phyloP scores from a whole-genome alignment of 2,888 invertebrate genomes.

The Sinhomidia bicolor region DNA sequence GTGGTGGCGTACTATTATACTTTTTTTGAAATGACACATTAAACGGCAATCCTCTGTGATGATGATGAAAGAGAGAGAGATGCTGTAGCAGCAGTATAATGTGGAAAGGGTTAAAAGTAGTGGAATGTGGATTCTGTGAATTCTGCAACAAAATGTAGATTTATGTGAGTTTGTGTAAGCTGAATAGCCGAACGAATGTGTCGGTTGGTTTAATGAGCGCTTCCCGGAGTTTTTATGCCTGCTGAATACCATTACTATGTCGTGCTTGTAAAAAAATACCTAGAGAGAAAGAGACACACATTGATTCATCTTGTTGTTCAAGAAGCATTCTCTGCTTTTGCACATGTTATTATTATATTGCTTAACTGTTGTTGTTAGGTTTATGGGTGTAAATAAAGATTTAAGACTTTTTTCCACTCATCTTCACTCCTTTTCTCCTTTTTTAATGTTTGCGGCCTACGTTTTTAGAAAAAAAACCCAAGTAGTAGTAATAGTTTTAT shows the following conservation, averaged over 20 bases:
- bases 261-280: not conserved
- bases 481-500: not conserved
- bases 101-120: not conserved
- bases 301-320: slow-evolving; percentile 15
- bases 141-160: slow-evolving; percentile 60
- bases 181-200: slow-evolving; percentile 43
- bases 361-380: slow-evolving; percentile 11
- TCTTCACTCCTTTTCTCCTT: not conserved
- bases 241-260: slow-evolving; percentile 42
- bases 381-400: slow-evolving; percentile 32
- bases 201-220: slow-evolving; percentile 61
- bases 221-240: slow-evolving; percentile 66
- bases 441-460: not conserved
- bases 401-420: slow-evolving; percentile 18
- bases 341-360: not conserved
- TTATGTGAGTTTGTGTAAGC: slow-evolving; percentile 55
- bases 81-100: not conserved
- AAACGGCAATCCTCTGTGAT: slow-evolving; percentile 12
- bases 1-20: slow-evolving; percentile 47
- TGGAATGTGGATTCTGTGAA: slow-evolving; percentile 66
- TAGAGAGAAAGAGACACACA: slow-evolving; percentile 16
- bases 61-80: not conserved
- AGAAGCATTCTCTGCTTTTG: slow-evolving; percentile 7
- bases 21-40: slow-evolving; percentile 48
- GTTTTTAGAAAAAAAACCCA: not conserved